Percentiles rank a stretch among this genome's conserved stretches.
phyloP scores from a whole-genome alignment of 2,797 vertebrate species.

The Danio kyathit region DNA sequence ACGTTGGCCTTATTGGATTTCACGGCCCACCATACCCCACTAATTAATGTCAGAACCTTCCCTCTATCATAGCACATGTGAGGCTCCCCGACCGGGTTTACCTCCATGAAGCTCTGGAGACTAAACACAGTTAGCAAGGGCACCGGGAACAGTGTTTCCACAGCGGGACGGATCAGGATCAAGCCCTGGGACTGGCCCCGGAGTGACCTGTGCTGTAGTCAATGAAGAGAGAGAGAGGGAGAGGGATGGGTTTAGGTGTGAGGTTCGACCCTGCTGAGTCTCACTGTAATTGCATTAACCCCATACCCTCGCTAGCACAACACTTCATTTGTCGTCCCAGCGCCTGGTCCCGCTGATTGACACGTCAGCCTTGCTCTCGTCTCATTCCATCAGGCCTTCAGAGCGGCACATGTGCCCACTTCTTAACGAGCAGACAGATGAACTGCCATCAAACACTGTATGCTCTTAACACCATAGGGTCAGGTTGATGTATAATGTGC shows the following conservation, averaged over 20 bases:
- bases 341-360: slow-evolving; percentile 52
- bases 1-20: slow-evolving; percentile 66
- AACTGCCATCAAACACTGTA: background rate
- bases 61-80: slow-evolving; percentile 47
- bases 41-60: slow-evolving; percentile 68
- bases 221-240: slow-evolving; percentile 18
- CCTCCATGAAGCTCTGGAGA: slow-evolving; percentile 43
- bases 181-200: slow-evolving; percentile 40
- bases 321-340: slow-evolving; percentile 65
- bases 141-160: slow-evolving; percentile 51
- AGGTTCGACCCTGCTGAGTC: slow-evolving; percentile 51
- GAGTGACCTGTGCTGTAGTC: slow-evolving; percentile 46
- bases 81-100: slow-evolving; percentile 16
- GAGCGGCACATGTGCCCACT: background rate
- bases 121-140: slow-evolving; percentile 55
- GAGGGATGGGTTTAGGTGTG: slow-evolving; percentile 42
- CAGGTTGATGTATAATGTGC: background rate
- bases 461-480: background rate
- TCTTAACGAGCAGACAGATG: slow-evolving; percentile 15
- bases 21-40: slow-evolving; percentile 54
- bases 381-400: slow-evolving; percentile 30
- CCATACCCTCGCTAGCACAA: slow-evolving; percentile 57
- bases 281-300: slow-evolving; percentile 66
- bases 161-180: slow-evolving; percentile 23
- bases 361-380: slow-evolving; percentile 47